These are phyloP conservation scores for Actinostola sp. DNA, from an alignment of 92 coral and sea anemone genomes.

Conservation along the genomic window DNA sequence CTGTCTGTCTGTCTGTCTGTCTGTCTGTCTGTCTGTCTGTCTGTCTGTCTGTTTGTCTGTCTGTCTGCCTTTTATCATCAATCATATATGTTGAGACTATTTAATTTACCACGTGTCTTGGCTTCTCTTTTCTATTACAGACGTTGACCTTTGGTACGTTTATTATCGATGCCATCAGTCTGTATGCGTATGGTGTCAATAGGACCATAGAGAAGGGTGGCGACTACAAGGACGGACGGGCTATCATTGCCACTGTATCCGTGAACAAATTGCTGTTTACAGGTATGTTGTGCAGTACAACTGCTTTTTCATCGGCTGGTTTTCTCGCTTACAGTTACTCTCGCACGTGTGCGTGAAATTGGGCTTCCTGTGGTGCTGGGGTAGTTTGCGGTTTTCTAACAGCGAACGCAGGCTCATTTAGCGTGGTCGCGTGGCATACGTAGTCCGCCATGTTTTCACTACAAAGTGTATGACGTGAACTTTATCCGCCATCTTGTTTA, in stretches of 20 bases:
- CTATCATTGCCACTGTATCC: conserved; percentile 44
- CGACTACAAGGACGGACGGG: conserved; percentile 47
- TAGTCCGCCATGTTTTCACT: too few species aligned
- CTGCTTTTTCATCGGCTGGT: background rate
- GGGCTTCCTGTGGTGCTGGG: too few species aligned
- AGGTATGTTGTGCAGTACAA: conserved; percentile 8
- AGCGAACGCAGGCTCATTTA: too few species aligned
- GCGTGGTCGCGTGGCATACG: too few species aligned
- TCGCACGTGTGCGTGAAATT: too few species aligned
- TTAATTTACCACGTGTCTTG: too few species aligned
- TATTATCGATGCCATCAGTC: conserved; percentile 55
- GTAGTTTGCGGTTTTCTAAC: too few species aligned
- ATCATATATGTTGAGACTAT: too few species aligned
- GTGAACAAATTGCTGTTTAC: conserved; percentile 24
- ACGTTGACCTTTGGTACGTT: conserved; percentile 46
- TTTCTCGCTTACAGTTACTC: too few species aligned
- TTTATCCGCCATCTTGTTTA: too few species aligned
- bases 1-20: background rate
- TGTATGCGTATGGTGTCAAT: conserved; percentile 66
- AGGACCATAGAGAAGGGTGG: conserved; percentile 47
- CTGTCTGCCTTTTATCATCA: too few species aligned
- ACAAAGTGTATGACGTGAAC: too few species aligned
- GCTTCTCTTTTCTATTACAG: conserved; percentile 14
- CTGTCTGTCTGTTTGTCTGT: background rate
- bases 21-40: background rate